Percentiles rank a stretch among this genome's conserved stretches.
Conservation (phyloP, 2,113 vertebrate species). For the Narcine bancroftii region DNA sequence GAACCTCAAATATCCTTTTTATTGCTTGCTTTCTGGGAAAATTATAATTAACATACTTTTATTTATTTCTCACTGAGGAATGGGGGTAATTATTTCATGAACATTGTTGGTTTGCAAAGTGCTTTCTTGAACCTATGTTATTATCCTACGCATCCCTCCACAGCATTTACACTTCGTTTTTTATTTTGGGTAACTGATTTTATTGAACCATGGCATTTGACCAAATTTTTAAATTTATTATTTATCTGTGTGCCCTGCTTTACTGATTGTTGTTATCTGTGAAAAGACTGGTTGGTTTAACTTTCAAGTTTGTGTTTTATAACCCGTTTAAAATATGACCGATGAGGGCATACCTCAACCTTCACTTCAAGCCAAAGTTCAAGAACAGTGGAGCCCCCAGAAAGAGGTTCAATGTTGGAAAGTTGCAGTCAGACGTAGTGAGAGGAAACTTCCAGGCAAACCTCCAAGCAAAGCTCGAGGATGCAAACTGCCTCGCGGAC, state of each 20-base stretch:
- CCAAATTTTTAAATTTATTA: neutral
- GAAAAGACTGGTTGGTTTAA: neutral
- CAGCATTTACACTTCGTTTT: neutral
- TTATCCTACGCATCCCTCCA: neutral
- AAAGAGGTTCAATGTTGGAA: too few relatives aligned
- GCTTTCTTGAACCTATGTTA: neutral
- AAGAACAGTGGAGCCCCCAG: too few relatives aligned
- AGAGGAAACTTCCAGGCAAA: too few relatives aligned
- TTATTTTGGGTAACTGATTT: neutral
- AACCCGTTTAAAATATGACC: too few relatives aligned
- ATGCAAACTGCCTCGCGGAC: too few relatives aligned
- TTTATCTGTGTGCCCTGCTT: neutral
- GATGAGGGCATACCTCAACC: too few relatives aligned
- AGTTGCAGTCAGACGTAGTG: too few relatives aligned
- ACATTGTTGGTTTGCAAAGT: neutral
- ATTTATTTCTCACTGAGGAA: slow-evolving; percentile 13
- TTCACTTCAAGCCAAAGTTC: too few relatives aligned
- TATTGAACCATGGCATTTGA: neutral
- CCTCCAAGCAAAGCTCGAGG: too few relatives aligned
- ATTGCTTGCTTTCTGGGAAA: neutral
- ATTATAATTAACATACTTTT: slow-evolving; percentile 1
- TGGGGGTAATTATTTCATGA: neutral
- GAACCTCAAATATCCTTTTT: slow-evolving; percentile 12
- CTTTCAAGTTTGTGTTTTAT: neutral
- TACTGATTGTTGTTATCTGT: neutral